Evolutionary conservation across 2,888 invertebrate genomes (phyloP).

Genomic region (Drosophila paranaensis): DNA sequence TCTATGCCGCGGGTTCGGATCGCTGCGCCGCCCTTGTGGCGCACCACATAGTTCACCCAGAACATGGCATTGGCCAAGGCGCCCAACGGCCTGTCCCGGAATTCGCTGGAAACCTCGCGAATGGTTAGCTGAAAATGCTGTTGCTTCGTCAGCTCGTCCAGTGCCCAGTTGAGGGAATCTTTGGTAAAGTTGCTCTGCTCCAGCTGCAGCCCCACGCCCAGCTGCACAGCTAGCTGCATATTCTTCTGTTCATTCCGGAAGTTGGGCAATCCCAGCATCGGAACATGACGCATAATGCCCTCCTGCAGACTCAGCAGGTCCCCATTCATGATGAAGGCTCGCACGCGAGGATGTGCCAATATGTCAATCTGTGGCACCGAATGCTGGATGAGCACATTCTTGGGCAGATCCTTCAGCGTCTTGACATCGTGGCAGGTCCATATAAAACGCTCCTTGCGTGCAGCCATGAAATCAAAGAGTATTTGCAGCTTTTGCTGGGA

Average conservation of each 20-base stretch:
- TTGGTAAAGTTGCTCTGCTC: slow-evolving; percentile 80
- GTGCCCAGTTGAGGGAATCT: slow-evolving; percentile 79
- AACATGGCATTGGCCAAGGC: slow-evolving; percentile 83
- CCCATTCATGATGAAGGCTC: slow-evolving; percentile 85
- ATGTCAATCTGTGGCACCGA: slow-evolving; percentile 86
- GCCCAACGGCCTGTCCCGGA: slow-evolving; percentile 83
- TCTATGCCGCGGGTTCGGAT: slow-evolving; percentile 79
- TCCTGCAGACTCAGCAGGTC: slow-evolving; percentile 84
- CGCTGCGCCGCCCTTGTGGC: slow-evolving; percentile 82
- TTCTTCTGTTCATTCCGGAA: slow-evolving; percentile 84
- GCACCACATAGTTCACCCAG: slow-evolving; percentile 85
- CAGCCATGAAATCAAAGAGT: slow-evolving; percentile 82
- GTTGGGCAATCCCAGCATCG: slow-evolving; percentile 84
- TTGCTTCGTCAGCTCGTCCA: slow-evolving; percentile 81
- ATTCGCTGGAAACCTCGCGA: slow-evolving; percentile 80
- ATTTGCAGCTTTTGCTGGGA: slow-evolving; percentile 79
- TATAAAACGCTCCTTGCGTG: slow-evolving; percentile 83
- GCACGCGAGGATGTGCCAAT: slow-evolving; percentile 84
- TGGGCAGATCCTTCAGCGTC: slow-evolving; percentile 80
- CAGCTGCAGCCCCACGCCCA: slow-evolving; percentile 81
- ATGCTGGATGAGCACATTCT: slow-evolving; percentile 85
- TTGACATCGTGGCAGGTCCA: slow-evolving; percentile 85
- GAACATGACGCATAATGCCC: slow-evolving; percentile 84
- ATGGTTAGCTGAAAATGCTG: slow-evolving; percentile 81
- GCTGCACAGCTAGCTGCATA: slow-evolving; percentile 68